phyloP scores from a whole-genome alignment of 2,888 invertebrate genomes.

The Protonemura montana region DNA sequence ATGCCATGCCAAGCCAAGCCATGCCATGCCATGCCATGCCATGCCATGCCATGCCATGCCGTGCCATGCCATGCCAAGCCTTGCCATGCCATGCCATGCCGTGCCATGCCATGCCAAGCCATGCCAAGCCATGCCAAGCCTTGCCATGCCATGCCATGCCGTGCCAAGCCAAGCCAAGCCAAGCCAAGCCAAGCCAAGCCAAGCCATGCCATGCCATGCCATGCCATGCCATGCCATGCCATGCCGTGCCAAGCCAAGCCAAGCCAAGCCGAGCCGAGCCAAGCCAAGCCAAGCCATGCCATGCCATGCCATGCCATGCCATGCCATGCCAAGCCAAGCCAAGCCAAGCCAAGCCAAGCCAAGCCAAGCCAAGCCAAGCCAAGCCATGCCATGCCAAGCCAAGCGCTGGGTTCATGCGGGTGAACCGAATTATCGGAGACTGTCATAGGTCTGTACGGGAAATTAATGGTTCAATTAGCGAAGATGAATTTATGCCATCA shows the following conservation, averaged over 20 bases:
- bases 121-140: background rate
- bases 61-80: background rate
- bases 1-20: background rate
- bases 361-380: background rate
- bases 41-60: background rate
- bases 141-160: background rate
- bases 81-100: background rate
- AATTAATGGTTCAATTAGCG: background rate
- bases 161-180: background rate
- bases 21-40: background rate
- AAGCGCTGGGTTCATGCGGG: background rate
- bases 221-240: background rate
- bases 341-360: background rate
- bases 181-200: background rate
- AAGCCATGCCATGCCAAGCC: background rate
- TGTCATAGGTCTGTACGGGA: background rate
- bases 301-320: background rate
- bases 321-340: background rate
- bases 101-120: too few relatives aligned
- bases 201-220: background rate
- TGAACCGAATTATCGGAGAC: background rate
- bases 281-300: background rate
- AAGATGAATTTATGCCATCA: background rate
- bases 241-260: background rate
- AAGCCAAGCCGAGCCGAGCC: background rate